Conservation (phyloP, 2,797 vertebrate genomes). For the Hyperoplus lanceolatus region DNA sequence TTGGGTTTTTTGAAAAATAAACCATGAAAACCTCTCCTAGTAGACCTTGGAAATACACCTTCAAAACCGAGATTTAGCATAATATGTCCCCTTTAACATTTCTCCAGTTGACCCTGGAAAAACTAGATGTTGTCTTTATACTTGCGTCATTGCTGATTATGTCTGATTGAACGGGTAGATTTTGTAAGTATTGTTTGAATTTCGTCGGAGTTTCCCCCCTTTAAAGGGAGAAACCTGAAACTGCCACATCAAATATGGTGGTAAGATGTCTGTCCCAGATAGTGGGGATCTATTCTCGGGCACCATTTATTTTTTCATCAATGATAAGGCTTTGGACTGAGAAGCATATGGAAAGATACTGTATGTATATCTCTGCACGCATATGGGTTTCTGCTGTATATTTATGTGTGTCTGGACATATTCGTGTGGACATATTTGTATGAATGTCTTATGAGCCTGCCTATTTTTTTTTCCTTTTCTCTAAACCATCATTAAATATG, state of each 20-base stretch:
- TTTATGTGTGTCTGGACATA: slow-evolving; percentile 6
- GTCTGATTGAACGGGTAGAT: slow-evolving; percentile 17
- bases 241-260: slow-evolving; percentile 27
- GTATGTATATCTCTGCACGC: neutral
- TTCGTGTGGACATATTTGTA: slow-evolving; percentile 3
- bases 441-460: slow-evolving; percentile 14
- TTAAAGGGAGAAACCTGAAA: slow-evolving; percentile 17
- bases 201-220: slow-evolving; percentile 35
- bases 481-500: slow-evolving; percentile 51
- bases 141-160: slow-evolving; percentile 34
- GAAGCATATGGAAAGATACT: neutral
- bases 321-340: neutral
- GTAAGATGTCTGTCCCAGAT: slow-evolving; percentile 41
- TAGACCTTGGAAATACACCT: too few species aligned
- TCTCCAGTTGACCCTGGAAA: slow-evolving; percentile 27
- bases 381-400: neutral
- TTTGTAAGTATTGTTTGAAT: slow-evolving; percentile 16
- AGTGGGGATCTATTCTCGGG: slow-evolving; percentile 13
- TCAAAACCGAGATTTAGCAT: too few species aligned
- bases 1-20: too few species aligned
- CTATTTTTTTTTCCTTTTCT: slow-evolving; percentile 33
- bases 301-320: slow-evolving; percentile 25
- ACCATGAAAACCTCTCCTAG: too few species aligned
- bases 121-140: slow-evolving; percentile 25
- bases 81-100: neutral